Evolutionary conservation across 1,140 invertebrate species (phyloP).

Genomic region (Cydia strobilella): DNA sequence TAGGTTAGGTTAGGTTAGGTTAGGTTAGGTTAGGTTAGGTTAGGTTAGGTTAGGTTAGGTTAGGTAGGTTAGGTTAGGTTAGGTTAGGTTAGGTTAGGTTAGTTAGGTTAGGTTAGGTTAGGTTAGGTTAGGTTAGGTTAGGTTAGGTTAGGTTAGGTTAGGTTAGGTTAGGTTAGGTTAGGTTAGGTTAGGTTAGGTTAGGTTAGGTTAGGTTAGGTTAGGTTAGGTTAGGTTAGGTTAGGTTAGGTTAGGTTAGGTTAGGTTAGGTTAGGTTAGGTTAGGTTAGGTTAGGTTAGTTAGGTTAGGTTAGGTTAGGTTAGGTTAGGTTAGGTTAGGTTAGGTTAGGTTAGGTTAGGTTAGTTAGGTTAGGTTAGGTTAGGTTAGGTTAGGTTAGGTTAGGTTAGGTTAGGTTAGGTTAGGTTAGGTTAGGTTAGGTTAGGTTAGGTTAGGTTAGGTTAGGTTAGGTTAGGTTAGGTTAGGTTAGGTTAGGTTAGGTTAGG

Average conservation of each 20-base stretch:
- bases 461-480: constrained; percentile 12
- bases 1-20: too few relatives aligned
- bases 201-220: too few relatives aligned
- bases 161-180: too few relatives aligned
- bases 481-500: constrained; percentile 42
- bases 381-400: constrained; percentile 47
- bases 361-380: constrained; percentile 44
- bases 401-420: constrained; percentile 43
- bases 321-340: constrained; percentile 44
- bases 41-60: too few relatives aligned
- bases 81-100: too few relatives aligned
- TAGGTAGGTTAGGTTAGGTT: too few relatives aligned
- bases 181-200: too few relatives aligned
- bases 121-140: too few relatives aligned
- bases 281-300: constrained; percentile 41
- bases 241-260: constrained; percentile 39
- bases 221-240: constrained; percentile 37
- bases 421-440: constrained; percentile 45
- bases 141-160: too few relatives aligned
- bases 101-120: too few relatives aligned
- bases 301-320: constrained; percentile 36
- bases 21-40: too few relatives aligned
- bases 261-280: constrained; percentile 36
- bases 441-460: constrained; percentile 41
- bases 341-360: constrained; percentile 39